Base-by-base conservation (phyloP, 2,113 vertebrate species). In the Pseudonaja textilis region DNA sequence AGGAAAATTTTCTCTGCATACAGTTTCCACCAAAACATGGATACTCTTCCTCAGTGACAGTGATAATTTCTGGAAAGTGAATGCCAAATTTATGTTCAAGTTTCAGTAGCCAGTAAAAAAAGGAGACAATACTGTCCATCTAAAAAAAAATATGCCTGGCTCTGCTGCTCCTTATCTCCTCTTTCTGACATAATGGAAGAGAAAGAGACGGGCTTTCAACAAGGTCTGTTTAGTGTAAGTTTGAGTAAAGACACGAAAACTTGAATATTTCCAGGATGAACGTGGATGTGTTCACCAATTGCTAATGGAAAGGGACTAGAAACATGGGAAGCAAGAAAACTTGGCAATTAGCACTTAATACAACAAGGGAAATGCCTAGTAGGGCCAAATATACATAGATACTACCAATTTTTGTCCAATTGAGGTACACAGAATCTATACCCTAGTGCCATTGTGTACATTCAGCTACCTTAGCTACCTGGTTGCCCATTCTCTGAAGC, bases 401-500 rank as follows among this genome's bases (percentile, higher is more conserved):
- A 94, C 94, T 93, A 89, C 94, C 95, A 90, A 90, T 34, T 92
- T 95, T 96, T 96, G 81, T 96, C 96, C 94, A 93, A 94, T 92
- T 92, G 94, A 91, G 95, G 90, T 96, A 94, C 1, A 0, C 93
- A 89, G 86, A 93, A 94, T 93, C 90, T 96, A 94, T 88, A 93
- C 89, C 69, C 93, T 91, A 93, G 94, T 92, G 92, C 93, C 95
- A 90, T 91, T 92, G 88, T 55, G 90, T 5, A 25, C 91, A 92
- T 96, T 97, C 69, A 89, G 93, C 96, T 94, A 88, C 94, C 91
- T 93, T 94, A 50, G 91, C 93, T 95, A 64, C 89, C 94, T 94
- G 94, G 96, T 96, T 96, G 95, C 95, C 96, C 95, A 90, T 95
- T 95, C 95, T 95, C 93, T 95, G 95, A 85, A n/a, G 88, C 8